These are phyloP conservation scores for Cataglyphis livida DNA, from an alignment of 2,888 invertebrate genomes.

Conservation along the genomic window DNA sequence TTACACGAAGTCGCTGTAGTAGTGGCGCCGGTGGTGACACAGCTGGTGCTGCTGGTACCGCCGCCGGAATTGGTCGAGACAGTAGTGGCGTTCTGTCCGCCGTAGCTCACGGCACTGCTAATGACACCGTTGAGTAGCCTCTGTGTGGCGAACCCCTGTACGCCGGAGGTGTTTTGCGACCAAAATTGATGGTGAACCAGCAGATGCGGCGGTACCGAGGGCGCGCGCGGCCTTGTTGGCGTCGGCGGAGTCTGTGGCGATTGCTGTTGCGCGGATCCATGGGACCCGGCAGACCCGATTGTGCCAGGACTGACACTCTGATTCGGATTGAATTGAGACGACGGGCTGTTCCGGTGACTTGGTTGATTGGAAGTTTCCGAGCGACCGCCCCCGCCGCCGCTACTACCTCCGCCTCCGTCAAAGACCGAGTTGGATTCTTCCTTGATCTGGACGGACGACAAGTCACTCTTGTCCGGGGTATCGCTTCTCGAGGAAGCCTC, in stretches of 20 bases:
- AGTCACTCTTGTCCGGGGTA: slow-evolving; percentile 80
- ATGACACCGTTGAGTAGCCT: slow-evolving; percentile 84
- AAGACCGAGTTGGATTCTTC: slow-evolving; percentile 87
- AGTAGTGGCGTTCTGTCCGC: slow-evolving; percentile 78
- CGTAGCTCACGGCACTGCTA: slow-evolving; percentile 83
- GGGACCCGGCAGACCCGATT: slow-evolving; percentile 75
- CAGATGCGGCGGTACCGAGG: slow-evolving; percentile 87
- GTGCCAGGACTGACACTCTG: slow-evolving; percentile 81
- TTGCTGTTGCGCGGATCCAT: slow-evolving; percentile 63
- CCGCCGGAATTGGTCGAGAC: slow-evolving; percentile 71
- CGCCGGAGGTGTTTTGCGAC: slow-evolving; percentile 82
- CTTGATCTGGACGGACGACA: slow-evolving; percentile 83
- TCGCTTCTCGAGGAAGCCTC: slow-evolving; percentile 79
- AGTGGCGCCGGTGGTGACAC: slow-evolving; percentile 63
- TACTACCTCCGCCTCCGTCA: slow-evolving; percentile 85
- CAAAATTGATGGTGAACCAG: slow-evolving; percentile 86
- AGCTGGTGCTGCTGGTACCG: slow-evolving; percentile 30
- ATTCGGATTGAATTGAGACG: slow-evolving; percentile 81
- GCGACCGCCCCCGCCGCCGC: slow-evolving; percentile 76
- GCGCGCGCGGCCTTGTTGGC: slow-evolving; percentile 82
- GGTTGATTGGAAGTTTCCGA: slow-evolving; percentile 75
- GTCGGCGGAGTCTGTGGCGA: slow-evolving; percentile 68
- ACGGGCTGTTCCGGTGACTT: slow-evolving; percentile 83
- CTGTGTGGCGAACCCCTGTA: slow-evolving; percentile 83
- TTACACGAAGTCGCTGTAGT: slow-evolving; percentile 70